These are phyloP conservation scores for Philhelius pedissequus DNA, from an alignment of 2,888 invertebrate species.

Conservation along the genomic window DNA sequence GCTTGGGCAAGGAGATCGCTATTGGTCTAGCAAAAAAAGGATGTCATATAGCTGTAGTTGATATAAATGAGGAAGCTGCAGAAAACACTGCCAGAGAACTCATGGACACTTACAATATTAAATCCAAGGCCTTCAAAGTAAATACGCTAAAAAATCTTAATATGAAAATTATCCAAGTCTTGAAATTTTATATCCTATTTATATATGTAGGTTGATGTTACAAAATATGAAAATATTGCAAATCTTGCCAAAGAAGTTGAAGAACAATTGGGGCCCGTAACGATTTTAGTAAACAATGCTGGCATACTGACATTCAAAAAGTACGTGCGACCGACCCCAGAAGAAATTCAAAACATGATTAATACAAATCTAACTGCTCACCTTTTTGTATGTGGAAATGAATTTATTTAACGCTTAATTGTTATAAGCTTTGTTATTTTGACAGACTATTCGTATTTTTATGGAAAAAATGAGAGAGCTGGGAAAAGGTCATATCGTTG, in stretches of 20 bases:
- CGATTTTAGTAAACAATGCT: slow-evolving; percentile 79
- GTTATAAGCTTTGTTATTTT: background rate
- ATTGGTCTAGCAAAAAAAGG: slow-evolving; percentile 75
- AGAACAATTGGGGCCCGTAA: slow-evolving; percentile 75
- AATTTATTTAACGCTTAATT: background rate
- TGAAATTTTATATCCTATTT: background rate
- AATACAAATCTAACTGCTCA: slow-evolving; percentile 78
- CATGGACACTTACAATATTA: slow-evolving; percentile 67
- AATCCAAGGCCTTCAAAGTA: slow-evolving; percentile 73
- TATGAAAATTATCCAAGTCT: background rate
- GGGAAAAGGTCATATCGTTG: slow-evolving; percentile 76
- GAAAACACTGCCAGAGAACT: slow-evolving; percentile 71
- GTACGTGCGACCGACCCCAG: slow-evolving; percentile 69
- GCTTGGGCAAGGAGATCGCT: slow-evolving; percentile 77
- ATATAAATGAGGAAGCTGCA: slow-evolving; percentile 73
- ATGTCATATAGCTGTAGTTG: slow-evolving; percentile 74
- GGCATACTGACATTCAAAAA: slow-evolving; percentile 73
- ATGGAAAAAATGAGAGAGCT: slow-evolving; percentile 76
- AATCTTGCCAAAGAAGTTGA: slow-evolving; percentile 71
- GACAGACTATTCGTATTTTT: slow-evolving; percentile 76
- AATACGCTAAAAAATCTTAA: background rate
- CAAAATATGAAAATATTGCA: slow-evolving; percentile 70
- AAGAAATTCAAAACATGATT: slow-evolving; percentile 76
- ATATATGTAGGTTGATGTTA: slow-evolving; percentile 75
- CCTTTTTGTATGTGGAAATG: slow-evolving; percentile 74